phyloP scores from a whole-genome alignment of 2,888 invertebrate genomes.

The Eugnorisma glareosa region DNA sequence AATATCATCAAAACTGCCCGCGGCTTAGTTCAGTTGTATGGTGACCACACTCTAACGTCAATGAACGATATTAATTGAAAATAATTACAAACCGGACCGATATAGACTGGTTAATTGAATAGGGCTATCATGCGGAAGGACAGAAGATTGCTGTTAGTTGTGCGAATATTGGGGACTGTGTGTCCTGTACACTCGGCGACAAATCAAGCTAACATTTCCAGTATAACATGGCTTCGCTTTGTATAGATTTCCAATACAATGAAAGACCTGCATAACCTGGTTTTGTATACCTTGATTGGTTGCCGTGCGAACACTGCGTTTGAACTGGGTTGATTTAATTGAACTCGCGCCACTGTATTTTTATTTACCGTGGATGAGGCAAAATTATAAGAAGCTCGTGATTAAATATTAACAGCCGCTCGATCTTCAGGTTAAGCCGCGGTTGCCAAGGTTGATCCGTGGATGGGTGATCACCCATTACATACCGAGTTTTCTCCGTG shows the following conservation, averaged over 20 bases:
- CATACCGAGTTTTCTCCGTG: neutral
- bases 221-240: too few species aligned
- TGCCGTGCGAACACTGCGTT: neutral
- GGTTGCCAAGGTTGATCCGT: neutral
- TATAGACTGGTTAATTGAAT: slow-evolving; percentile 53
- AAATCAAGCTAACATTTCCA: too few species aligned
- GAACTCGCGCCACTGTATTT: neutral
- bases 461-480: neutral
- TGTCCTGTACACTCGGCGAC: neutral
- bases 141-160: slow-evolving; percentile 27
- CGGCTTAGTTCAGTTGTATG: slow-evolving; percentile 42
- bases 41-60: slow-evolving; percentile 35
- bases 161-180: slow-evolving; percentile 25
- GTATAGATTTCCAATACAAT: too few species aligned
- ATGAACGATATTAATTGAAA: slow-evolving; percentile 72
- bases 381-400: neutral
- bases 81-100: slow-evolving; percentile 71
- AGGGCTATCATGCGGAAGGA: slow-evolving; percentile 38
- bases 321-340: slow-evolving; percentile 5
- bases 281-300: too few species aligned
- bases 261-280: too few species aligned
- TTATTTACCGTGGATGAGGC: neutral
- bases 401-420: neutral
- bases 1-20: slow-evolving; percentile 41
- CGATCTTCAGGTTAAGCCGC: neutral